Percentiles rank a stretch among this genome's conserved stretches.
phyloP scores from a whole-genome alignment of 2,113 vertebrate species.

The Strix uralensis region DNA sequence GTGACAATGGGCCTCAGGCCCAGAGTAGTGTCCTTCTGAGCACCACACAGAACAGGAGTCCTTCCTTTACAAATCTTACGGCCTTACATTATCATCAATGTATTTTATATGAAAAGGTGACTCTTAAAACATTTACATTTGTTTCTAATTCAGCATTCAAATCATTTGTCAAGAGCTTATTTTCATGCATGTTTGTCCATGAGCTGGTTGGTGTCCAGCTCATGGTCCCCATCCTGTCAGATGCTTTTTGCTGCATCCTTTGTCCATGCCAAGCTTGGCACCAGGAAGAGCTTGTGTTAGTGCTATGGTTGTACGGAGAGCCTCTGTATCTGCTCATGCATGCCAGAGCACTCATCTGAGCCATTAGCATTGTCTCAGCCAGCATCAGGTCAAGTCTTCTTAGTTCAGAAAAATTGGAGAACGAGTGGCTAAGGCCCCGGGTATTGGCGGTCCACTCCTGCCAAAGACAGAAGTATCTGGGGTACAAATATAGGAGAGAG shows the following conservation, averaged over 20 bases:
- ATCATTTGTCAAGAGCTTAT: not conserved
- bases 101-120: not conserved
- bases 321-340: not conserved
- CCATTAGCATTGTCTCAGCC: not conserved
- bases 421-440: accelerated
- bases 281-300: not conserved
- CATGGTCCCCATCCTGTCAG: not conserved
- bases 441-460: not conserved
- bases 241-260: not conserved
- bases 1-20: not conserved
- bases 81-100: accelerated
- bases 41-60: not conserved
- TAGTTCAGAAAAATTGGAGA: not conserved
- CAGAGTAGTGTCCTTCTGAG: not conserved
- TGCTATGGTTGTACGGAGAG: not conserved
- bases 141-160: not conserved
- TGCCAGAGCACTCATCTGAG: not conserved
- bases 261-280: not conserved
- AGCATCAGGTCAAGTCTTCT: not conserved
- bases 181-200: not conserved
- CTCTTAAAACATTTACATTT: not conserved
- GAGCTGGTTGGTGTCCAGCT: not conserved
- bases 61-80: not conserved
- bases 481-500: not conserved
- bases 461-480: not conserved